Base-by-base conservation (phyloP, 2,888 invertebrate species). In the Zele albiditarsus region DNA sequence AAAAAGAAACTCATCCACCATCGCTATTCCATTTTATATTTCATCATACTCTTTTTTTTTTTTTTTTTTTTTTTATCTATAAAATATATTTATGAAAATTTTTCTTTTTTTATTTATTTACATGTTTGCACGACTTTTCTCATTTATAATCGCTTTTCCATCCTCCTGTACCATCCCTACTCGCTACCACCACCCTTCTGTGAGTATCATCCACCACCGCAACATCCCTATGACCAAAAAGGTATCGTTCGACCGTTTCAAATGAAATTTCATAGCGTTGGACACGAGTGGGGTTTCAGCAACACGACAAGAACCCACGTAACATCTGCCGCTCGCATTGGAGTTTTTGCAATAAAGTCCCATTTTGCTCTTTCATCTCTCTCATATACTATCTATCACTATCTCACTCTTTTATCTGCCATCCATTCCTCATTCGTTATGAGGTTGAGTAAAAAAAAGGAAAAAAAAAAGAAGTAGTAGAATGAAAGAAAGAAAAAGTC, bases 321-420 rank as follows among this genome's bases (percentile, higher is more conserved):
- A 85, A 86, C 88, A 88, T 87, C 87, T 86, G 87, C 87, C 82
- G 85, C 84, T 83, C 84, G 82, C 82, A 82, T 82, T 20, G 81
- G 81, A 77, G 71, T 87, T 88, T 88, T 88, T 87, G 87, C 84
- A 87, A 88, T 88, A 87, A 87, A 87, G 85, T 83, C 81, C 25
- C 62, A 42, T 71, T 71, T 33, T 16, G n/a, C 42, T 25, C 60
- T 46, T 70, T 25, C 49, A 28, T 77, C 60, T 76, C 65, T 71
- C 70, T 38, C 38, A 38, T 8, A 12, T 12, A 38, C 38, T 38
- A 38, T 38, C 38, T 38, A 38, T 38, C 38, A 38, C 38, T 38
- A 38, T 38, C 38, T 38, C 58, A 65, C 70, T 74, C 74, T 78
- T 72, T 73, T 46, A 65, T 42, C 25, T n/a, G 16, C 31, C 8